Conservation (phyloP, 2,888 invertebrate species). For the Arctia plantaginis region DNA sequence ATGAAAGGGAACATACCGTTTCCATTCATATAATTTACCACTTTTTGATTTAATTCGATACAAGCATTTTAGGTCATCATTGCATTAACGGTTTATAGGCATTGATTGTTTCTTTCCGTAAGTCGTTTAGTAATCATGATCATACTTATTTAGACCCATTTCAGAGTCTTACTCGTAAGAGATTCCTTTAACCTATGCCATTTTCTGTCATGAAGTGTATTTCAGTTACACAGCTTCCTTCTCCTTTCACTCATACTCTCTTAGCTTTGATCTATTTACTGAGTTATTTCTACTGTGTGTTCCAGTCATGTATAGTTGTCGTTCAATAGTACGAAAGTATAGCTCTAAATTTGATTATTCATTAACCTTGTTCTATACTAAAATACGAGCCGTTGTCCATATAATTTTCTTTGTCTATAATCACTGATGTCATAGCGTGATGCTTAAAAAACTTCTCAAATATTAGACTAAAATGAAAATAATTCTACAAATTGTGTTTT, state of each 20-base stretch:
- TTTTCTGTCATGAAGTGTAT: constrained; percentile 36
- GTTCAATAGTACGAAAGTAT: background rate
- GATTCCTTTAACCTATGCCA: background rate
- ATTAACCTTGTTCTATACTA: background rate
- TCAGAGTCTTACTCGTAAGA: background rate
- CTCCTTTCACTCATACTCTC: constrained; percentile 19
- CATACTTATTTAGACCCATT: too few species aligned
- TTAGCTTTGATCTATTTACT: constrained; percentile 41
- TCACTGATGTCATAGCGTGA: background rate
- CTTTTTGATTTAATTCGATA: too few species aligned
- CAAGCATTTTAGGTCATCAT: background rate
- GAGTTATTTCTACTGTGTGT: constrained; percentile 10
- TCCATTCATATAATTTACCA: too few species aligned
- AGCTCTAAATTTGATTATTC: background rate
- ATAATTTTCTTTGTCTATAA: background rate
- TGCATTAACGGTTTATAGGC: too few species aligned
- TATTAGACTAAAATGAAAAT: background rate
- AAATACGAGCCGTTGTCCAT: background rate
- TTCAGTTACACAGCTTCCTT: constrained; percentile 37
- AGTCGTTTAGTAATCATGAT: too few species aligned
- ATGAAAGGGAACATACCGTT: too few species aligned
- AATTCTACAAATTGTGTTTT: background rate
- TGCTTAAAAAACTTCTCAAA: background rate
- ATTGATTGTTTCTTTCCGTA: too few species aligned
- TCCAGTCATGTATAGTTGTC: too few species aligned